Evolutionary conservation across 2,797 vertebrate genomes (phyloP).

Genomic region (Podargus strigoides): DNA sequence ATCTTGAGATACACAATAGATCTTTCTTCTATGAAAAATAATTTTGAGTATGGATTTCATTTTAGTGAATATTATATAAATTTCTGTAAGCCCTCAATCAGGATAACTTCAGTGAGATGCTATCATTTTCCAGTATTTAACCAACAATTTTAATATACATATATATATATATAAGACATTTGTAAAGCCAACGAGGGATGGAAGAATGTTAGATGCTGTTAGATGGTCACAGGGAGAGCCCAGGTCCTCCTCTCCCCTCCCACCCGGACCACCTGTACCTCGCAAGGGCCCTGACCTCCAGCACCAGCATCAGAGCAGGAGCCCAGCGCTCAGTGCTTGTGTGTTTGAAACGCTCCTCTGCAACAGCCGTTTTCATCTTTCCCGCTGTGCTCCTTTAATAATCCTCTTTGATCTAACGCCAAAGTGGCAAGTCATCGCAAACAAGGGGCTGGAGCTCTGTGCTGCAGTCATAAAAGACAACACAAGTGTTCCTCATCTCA

Average conservation of each 20-base stretch:
- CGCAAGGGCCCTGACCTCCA: accelerated
- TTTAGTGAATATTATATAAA: neutral
- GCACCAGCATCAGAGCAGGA: accelerated
- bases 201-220: neutral
- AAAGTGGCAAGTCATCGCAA: neutral
- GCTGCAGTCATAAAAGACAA: neutral
- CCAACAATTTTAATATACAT: neutral
- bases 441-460: neutral
- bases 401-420: neutral
- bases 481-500: neutral
- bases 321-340: accelerated
- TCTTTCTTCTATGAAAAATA: neutral
- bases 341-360: neutral
- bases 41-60: neutral
- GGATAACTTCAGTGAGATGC: neutral
- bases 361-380: neutral
- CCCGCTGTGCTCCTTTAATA: neutral
- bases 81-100: neutral
- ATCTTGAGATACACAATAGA: neutral
- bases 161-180: too few species aligned
- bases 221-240: accelerated
- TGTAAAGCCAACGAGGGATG: neutral
- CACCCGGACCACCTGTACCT: neutral
- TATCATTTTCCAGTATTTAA: neutral
- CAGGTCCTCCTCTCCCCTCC: neutral